Conservation (phyloP, 2,113 vertebrate genomes). For the Genyomyrus donnyi region DNA sequence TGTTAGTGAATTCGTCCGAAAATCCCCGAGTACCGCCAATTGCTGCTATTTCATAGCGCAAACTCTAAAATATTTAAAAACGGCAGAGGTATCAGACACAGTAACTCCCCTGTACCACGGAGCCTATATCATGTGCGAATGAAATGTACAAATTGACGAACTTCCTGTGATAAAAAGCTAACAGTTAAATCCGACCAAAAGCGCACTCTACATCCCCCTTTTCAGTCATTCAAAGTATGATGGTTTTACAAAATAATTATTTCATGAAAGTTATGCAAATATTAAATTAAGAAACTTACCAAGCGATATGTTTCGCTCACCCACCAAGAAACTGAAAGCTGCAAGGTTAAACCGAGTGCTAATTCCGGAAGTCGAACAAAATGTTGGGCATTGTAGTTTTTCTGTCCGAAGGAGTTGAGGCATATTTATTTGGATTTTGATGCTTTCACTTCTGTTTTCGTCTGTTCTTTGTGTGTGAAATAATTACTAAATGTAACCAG, state of each 20-base stretch:
- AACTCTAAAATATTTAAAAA: neutral
- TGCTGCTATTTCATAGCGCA: neutral
- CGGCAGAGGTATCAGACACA: neutral
- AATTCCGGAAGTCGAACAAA: neutral
- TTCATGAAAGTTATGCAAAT: neutral
- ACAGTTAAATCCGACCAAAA: neutral
- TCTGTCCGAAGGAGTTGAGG: neutral
- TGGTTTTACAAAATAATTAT: neutral
- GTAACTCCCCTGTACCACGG: neutral
- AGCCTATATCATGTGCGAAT: neutral
- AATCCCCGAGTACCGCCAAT: neutral
- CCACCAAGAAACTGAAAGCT: neutral
- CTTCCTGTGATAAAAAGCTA: neutral
- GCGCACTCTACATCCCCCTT: neutral
- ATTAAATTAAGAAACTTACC: neutral
- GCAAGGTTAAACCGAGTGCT: neutral
- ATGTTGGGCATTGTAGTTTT: neutral
- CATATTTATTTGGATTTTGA: neutral
- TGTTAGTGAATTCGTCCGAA: neutral
- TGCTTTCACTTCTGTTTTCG: neutral
- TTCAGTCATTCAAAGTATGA: neutral
- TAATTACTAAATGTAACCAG: neutral
- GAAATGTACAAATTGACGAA: neutral
- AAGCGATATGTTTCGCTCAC: neutral
- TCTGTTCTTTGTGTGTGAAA: neutral